phyloP scores from a whole-genome alignment of 2,888 invertebrate species.

The Coleophora deauratella region DNA sequence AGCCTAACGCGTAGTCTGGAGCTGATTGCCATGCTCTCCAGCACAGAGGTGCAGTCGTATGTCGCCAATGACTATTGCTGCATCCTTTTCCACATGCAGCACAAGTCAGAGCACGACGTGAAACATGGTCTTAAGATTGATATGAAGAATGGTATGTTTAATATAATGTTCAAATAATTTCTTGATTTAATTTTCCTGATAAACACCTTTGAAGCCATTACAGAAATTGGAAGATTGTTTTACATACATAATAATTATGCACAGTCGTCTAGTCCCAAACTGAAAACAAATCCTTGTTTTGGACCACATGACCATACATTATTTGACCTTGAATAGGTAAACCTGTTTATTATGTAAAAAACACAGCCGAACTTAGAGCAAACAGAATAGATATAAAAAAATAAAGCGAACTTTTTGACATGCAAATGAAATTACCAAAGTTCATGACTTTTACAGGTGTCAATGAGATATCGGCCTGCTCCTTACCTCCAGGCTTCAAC shows the following conservation, averaged over 20 bases:
- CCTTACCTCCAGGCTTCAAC: constrained; percentile 53
- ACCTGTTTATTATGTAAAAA: too few species aligned
- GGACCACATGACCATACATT: too few species aligned
- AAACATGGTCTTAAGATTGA: constrained; percentile 54
- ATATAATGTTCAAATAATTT: background rate
- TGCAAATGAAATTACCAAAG: too few species aligned
- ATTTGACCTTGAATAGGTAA: too few species aligned
- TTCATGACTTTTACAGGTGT: constrained; percentile 27
- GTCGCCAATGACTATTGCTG: constrained; percentile 44
- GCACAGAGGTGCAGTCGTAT: constrained; percentile 54
- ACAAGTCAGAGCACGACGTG: constrained; percentile 27
- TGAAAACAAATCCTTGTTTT: too few species aligned
- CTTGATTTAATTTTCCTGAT: background rate
- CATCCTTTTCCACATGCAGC: constrained; percentile 54
- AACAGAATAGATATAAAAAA: too few species aligned
- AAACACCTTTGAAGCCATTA: too few species aligned
- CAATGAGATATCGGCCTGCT: constrained; percentile 40
- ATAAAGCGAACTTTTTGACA: too few species aligned
- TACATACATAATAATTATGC: too few species aligned
- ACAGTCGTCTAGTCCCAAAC: too few species aligned
- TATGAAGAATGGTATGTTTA: constrained; percentile 36
- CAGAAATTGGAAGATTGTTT: too few species aligned
- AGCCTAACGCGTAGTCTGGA: constrained; percentile 34
- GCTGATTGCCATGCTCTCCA: constrained; percentile 43
- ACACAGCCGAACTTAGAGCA: too few species aligned